These are phyloP conservation scores for Vesta saturnalis DNA, from an alignment of 2,888 invertebrate species.

Conservation along the genomic window DNA sequence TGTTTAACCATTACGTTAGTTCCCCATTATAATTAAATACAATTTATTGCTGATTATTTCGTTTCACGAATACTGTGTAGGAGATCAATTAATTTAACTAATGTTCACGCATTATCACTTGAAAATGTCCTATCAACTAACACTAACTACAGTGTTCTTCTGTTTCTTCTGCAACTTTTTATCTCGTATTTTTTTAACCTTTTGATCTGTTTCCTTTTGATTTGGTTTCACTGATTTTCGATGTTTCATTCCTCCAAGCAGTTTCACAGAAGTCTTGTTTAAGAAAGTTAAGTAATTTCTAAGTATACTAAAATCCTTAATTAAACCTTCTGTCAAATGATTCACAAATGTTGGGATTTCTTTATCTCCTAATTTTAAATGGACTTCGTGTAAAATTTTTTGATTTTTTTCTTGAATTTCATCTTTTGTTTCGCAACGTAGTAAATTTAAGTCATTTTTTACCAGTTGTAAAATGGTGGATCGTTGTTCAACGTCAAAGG, in stretches of 20 bases:
- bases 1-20: not conserved
- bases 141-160: not conserved
- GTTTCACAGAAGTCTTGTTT: conserved; percentile 68
- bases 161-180: not conserved
- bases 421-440: conserved; percentile 66
- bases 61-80: not conserved
- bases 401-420: conserved; percentile 60
- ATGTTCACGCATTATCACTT: not conserved
- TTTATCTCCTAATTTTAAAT: conserved; percentile 34
- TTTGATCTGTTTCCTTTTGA: conserved; percentile 7
- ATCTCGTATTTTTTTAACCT: not conserved
- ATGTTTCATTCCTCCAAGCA: conserved; percentile 50
- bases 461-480: conserved; percentile 62
- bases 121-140: not conserved
- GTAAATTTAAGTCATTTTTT: conserved; percentile 59
- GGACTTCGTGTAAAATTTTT: not conserved
- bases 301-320: conserved; percentile 71
- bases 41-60: not conserved
- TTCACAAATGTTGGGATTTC: conserved; percentile 62
- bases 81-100: not conserved
- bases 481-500: conserved; percentile 53
- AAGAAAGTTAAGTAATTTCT: conserved; percentile 69
- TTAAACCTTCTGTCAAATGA: conserved; percentile 65
- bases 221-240: no score
- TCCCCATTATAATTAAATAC: not conserved